phyloP scores from a whole-genome alignment of 2,888 invertebrate species.

The Tigriopus californicus region DNA sequence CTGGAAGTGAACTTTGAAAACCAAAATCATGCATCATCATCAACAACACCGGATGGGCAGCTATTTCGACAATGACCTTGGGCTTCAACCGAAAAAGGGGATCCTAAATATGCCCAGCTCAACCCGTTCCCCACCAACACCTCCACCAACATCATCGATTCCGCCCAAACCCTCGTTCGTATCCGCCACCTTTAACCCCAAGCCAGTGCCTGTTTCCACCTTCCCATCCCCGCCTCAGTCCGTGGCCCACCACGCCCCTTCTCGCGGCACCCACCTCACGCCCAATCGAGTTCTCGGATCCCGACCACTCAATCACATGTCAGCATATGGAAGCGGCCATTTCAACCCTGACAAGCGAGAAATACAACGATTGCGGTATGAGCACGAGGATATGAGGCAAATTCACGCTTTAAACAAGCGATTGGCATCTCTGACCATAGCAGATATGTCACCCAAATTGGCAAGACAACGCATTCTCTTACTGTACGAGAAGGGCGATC shows the following conservation, averaged over 20 bases:
- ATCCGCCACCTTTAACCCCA: neutral
- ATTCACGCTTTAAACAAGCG: conserved; percentile 17
- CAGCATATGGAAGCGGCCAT: too few relatives aligned
- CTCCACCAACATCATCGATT: neutral
- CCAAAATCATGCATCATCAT: neutral
- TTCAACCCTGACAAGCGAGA: conserved; percentile 17
- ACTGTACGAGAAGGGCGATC: conserved; percentile 68
- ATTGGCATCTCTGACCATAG: conserved; percentile 24
- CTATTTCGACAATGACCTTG: conserved; percentile 2
- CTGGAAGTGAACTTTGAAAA: neutral
- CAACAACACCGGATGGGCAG: conserved; percentile 7
- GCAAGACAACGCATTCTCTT: conserved; percentile 43
- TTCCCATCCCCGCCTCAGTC: too few relatives aligned
- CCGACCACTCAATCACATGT: neutral
- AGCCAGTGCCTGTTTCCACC: neutral
- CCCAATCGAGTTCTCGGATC: neutral
- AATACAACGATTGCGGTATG: conserved; percentile 19
- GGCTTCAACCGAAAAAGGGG: conserved; percentile 5
- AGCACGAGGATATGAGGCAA: conserved; percentile 8
- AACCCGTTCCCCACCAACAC: neutral
- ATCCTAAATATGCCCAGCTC: neutral
- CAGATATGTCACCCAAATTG: conserved; percentile 32
- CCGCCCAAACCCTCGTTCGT: neutral
- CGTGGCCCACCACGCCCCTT: too few relatives aligned
- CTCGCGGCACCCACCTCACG: too few relatives aligned